Evolutionary conservation across 2,113 vertebrate species (phyloP), one percentile per base, ranked within the genome.

Genomic region (Ancistrus triradiatus): DNA sequence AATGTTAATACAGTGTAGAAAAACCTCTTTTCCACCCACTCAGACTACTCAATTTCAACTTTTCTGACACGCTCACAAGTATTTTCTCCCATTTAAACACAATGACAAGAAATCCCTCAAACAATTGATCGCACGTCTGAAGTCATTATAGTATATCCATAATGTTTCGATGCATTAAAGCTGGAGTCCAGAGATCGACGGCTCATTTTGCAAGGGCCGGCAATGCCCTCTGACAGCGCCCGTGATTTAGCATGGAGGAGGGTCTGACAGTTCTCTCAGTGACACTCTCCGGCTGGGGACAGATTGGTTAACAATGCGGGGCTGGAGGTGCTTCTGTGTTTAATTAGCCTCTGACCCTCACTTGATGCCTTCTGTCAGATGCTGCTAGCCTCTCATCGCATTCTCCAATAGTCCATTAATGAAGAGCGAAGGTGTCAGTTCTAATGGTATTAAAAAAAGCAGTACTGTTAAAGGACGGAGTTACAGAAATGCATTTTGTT

Each of bases 291-390:
- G 78, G 61, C 68, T 14, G 47, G 75, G 85, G 81, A 85, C 86
- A 87, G 88, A 89, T 88, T 84, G 84, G 85, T 83, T 88, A 90
- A 90, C 87, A 89, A 85, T 86, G 64, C 75, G 25, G 76, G 84
- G 78, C 80, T 82, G 80, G 76, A 86, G 83, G 85, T 74, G 79
- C 73, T 74, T 83, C 78, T 80, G 74, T 82, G 80, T 86, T 88
- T 87, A 87, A 90, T 90, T 90, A 89, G 84, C 89, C 88, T 90
- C 78, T 89, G 86, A 87, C 88, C 87, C 76, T 68, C 13, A 67
- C 70, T 70, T 73, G 78, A 83, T 74, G 80, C 78, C 81, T 81
- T 80, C 82, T 84, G 83, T 85, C 85, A 84, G 73, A 67, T 68
- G 42, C 42, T 11, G 19, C 49, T 31, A 71, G 33, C 75, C 64